Conservation (phyloP, 2,888 invertebrate genomes). For the Drosophila subsilvestris region DNA sequence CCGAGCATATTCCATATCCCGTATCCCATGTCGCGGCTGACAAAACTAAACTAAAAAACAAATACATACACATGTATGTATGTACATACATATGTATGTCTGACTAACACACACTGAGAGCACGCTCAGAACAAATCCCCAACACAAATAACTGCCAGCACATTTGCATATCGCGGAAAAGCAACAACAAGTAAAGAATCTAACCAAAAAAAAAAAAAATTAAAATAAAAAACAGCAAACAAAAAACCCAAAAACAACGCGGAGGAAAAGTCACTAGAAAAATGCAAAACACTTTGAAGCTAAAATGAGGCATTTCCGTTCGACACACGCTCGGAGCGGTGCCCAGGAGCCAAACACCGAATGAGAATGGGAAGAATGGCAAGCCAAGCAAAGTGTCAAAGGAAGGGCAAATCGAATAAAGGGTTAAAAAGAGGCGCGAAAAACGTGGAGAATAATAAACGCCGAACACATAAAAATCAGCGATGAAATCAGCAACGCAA, state of each 20-base stretch:
- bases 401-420: slow-evolving; percentile 53
- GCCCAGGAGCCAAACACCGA: slow-evolving; percentile 1
- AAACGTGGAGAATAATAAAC: slow-evolving; percentile 67
- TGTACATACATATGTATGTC: slow-evolving; percentile 42
- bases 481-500: slow-evolving; percentile 64
- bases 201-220: slow-evolving; percentile 60
- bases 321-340: slow-evolving; percentile 60
- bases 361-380: slow-evolving; percentile 10
- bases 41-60: slow-evolving; percentile 78
- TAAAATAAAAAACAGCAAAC: slow-evolving; percentile 45
- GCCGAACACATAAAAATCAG: slow-evolving; percentile 67
- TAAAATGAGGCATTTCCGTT: slow-evolving; percentile 79
- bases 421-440: slow-evolving; percentile 70
- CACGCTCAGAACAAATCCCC: slow-evolving; percentile 70
- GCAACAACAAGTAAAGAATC: slow-evolving; percentile 52
- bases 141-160: slow-evolving; percentile 75
- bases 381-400: slow-evolving; percentile 14
- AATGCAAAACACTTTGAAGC: slow-evolving; percentile 76
- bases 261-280: slow-evolving; percentile 45
- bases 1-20: slow-evolving; percentile 30
- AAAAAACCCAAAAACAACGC: slow-evolving; percentile 4
- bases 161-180: slow-evolving; percentile 75
- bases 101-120: slow-evolving; percentile 45
- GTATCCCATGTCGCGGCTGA: slow-evolving; percentile 50
- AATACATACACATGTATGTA: slow-evolving; percentile 56